Base-by-base conservation (phyloP, 1,140 invertebrate genomes). In the Littorina saxatilis region DNA sequence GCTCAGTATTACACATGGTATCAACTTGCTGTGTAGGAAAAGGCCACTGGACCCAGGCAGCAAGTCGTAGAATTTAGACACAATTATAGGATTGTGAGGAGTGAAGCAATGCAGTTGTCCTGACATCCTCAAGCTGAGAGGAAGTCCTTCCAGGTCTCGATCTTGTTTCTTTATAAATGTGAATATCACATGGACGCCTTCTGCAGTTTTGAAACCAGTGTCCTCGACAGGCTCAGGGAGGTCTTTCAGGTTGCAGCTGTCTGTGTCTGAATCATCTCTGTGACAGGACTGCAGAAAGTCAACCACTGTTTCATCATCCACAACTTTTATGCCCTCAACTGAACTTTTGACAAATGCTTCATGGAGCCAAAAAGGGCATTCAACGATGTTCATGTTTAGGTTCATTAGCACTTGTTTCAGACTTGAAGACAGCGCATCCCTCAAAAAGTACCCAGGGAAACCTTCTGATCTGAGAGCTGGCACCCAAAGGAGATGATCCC, bases 341-440 rank as follows among this genome's bases (percentile, higher is more conserved):
- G 23, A 23, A 43, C 35, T n/a, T 1, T 11, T 23, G 13, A n/a
- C n/a, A 1, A 73, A n/a, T 2, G 37, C 70, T 27, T 43, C 40
- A 23, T 40, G 39, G 39, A 73, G 20, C 9, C 40, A 15, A 23
- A 15, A 40, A 9, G 70, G 70, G 43, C 11, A n/a, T 0, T 73
- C 70, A 23, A 73, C 27, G 35, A 73, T 73, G 4, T 73, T 40
- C 70, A 73, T 73, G 76, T 78, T 78, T n/a, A 78, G 1, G 13
- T 43, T 58, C 23, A n/a, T 61, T 37, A 78, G 23, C 5, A 78
- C 1, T 1, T 66, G 37, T 39, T 43, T 78, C 35, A 78, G 58
- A 1, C 2, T 39, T 55, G 17, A 13, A 0, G 29, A 27, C 0
- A 35, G 9, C 20, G n/a, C n/a, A n/a, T 20, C 35, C 9, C 43